Evolutionary conservation across 2,113 vertebrate genomes (phyloP), one percentile per base, ranked within the genome.

Genomic region (Deroptyus accipitrinus): DNA sequence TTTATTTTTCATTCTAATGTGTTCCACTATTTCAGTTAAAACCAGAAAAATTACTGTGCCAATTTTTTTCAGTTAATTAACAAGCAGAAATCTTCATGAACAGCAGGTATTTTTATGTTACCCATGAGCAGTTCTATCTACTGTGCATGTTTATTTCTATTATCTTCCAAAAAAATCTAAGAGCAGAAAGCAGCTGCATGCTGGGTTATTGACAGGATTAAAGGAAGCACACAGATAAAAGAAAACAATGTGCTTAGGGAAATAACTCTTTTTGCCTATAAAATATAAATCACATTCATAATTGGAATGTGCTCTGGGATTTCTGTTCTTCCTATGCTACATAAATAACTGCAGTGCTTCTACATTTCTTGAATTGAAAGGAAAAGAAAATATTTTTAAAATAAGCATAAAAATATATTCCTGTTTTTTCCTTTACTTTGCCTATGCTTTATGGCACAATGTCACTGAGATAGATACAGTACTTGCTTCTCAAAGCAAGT

Each of bases 191-290:
- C 76, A 90, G 74, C 42, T 74, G 70, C 94, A 90, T 85, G 81
- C 78, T 66, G 84, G 55, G 87, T 96, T 97, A 95, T 94, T 95
- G 96, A 95, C 85, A 90, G 79, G 82, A 94, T 94, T 97, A 93
- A 96, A 94, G 59, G 70, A 96, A 88, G 62, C 41, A 89, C 31
- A 90, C 18, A 85, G 95, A 94, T 88, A 95, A 95, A 97, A 94
- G 83, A 95, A 93, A 95, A 96, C 77, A 92, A 86, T 74, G 70
- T 95, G 57, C 88, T 92, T 88, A 77, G 10, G 22, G 80, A 95
- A 95, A 96, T 83, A 90, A 94, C 67, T 85, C 28, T 80, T 95
- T 90, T 95, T 77, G 22, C 54, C 74, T 33, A 83, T 94, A 85
- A 96, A 94, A 96, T 86, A 93, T 90, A 95, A 95, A 93, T 90